Conservation (phyloP, 2,797 vertebrate genomes). For the Microcaecilia unicolor region DNA sequence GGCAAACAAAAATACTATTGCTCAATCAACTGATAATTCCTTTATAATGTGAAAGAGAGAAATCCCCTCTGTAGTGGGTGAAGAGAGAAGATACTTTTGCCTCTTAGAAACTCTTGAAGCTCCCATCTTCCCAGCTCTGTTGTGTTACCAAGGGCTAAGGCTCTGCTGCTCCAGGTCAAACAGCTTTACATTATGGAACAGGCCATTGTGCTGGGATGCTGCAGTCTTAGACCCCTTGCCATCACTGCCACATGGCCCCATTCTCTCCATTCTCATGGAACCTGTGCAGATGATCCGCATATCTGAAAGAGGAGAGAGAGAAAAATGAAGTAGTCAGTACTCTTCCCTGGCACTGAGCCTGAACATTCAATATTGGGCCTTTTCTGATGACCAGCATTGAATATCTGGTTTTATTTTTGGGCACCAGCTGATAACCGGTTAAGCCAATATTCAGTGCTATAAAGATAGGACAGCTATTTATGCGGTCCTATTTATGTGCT, state of each 20-base stretch:
- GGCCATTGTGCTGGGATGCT: neutral
- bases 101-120: conserved; percentile 14
- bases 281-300: conserved; percentile 83
- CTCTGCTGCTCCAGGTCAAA: conserved; percentile 10
- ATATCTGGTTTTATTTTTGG: no score
- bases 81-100: fast-evolving
- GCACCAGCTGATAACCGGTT: no score
- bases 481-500: no score
- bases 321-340: no score
- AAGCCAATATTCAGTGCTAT: no score
- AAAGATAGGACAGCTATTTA: no score
- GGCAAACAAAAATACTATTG: no score
- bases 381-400: no score
- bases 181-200: neutral
- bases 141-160: conserved; percentile 21
- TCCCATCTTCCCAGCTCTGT: conserved; percentile 3
- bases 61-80: neutral
- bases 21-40: no score
- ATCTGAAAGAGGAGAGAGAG: no score
- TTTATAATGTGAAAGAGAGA: neutral
- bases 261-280: conserved; percentile 80
- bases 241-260: conserved; percentile 51
- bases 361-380: no score
- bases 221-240: neutral
- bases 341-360: no score